Base-by-base conservation (phyloP, 2,113 vertebrate species). In the Rhagologus leucostigma region DNA sequence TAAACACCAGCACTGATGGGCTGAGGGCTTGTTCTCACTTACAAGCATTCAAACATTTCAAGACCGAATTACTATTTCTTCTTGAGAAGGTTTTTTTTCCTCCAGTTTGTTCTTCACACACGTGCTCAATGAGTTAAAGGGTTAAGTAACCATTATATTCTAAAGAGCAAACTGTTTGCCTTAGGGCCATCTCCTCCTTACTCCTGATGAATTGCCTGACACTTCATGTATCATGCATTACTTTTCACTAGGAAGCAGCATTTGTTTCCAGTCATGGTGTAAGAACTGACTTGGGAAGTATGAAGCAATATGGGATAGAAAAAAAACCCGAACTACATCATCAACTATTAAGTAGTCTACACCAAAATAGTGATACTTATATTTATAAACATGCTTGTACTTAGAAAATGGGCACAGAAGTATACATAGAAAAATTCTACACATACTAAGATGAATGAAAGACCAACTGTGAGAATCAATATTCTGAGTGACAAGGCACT, bases 191-290 rank as follows among this genome's bases (percentile, higher is more conserved):
- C 95, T 96, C 95, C 93, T 97, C 96, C 96, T 97, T 59, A 84
- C 75, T 87, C 81, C 95, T 97, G 97, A 97, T 91, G 92, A 97
- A 97, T 96, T 83, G 86, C 95, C 93, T 95, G 97, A 97, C 95
- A 71, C 96, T 91, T 96, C 87, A 85, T 83, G 90, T 93, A 92
- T 97, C 91, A 96, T n/a, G 42, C 64, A 77, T 93, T 93, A 86
- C 95, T 94, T 93, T 95, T 85, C 89, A 94, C 95, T 86, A 82
- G 95, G 96, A 98, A 97, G 94, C 93, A 97, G 97, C 94, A 79
- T 96, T 98, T 95, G 95, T 93, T 97, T 97, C 93, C 81, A 96
- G 96, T 93, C 96, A 68, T 47, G 78, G 87, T 90, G 83, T 76
- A 93, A 93, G 83, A 90, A 39, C 47, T 60, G 88, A 70, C 87